Conservation (phyloP, 92 coral and sea anemone genomes). For the Hydrozoanthus gracilis region DNA sequence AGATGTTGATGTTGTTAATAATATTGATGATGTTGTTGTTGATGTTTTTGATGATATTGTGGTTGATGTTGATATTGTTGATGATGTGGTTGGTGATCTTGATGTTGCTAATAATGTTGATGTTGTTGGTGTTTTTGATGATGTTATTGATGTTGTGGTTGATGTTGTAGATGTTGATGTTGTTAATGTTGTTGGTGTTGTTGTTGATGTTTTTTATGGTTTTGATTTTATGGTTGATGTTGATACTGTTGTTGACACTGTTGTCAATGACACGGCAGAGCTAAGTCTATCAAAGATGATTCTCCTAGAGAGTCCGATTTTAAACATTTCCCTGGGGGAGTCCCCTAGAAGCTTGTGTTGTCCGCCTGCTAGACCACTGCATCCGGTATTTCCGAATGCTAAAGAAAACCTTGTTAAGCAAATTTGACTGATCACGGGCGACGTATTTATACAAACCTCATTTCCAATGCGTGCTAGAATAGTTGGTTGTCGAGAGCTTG, state of each 20-base stretch:
- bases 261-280: no score
- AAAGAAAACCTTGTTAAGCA: no score
- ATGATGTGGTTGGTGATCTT: not conserved
- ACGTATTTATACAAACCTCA: no score
- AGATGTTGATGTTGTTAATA: not conserved
- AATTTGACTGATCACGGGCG: no score
- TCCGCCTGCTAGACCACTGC: no score
- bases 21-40: not conserved
- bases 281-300: no score
- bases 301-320: no score
- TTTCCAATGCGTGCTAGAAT: no score
- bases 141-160: not conserved
- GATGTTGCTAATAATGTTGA: not conserved
- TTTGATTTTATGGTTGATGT: not conserved
- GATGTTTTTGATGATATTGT: not conserved
- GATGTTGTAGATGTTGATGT: not conserved
- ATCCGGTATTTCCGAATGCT: no score
- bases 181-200: not conserved
- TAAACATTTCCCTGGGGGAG: no score
- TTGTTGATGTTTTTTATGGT: not conserved
- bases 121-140: not conserved
- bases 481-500: no score
- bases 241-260: not conserved
- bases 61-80: not conserved
- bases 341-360: no score